Percentiles rank a stretch among this genome's conserved stretches.
Evolutionary conservation across 2,113 vertebrate species (phyloP).

Genomic region (Mionectes macconnelli): DNA sequence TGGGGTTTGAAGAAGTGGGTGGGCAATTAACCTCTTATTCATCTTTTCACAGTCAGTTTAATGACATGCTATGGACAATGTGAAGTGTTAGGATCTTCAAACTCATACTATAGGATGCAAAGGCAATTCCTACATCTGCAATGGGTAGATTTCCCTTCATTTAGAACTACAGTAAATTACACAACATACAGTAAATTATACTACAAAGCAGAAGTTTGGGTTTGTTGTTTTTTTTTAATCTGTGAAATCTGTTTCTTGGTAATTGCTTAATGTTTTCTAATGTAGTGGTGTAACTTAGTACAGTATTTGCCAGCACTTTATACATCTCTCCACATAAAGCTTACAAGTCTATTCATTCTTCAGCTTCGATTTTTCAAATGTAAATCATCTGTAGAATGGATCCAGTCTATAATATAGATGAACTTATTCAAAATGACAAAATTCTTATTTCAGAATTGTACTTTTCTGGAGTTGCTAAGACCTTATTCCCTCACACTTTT

Average conservation of each 20-base stretch:
- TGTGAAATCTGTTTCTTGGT: neutral
- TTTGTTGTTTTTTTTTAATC: neutral
- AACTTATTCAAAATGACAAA: neutral
- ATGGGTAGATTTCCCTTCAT: neutral
- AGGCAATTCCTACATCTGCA: neutral
- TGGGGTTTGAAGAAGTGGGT: constrained; percentile 23
- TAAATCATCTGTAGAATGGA: neutral
- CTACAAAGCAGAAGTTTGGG: neutral
- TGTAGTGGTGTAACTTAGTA: neutral
- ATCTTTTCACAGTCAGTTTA: neutral
- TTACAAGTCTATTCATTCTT: neutral
- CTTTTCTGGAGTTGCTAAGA: neutral
- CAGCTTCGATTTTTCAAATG: neutral
- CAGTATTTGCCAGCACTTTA: neutral
- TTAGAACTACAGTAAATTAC: neutral
- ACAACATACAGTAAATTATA: neutral
- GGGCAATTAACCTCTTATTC: neutral
- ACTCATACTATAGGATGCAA: neutral
- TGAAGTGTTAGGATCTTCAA: neutral
- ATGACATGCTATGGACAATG: neutral
- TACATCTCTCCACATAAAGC: neutral
- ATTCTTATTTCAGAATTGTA: neutral
- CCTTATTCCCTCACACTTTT: neutral
- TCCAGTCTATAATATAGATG: neutral
- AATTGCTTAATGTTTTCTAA: neutral